Percentiles rank a stretch among this genome's conserved stretches.
These are phyloP conservation scores for Adineta ricciae DNA, from an alignment of 2,888 invertebrate genomes.

Conservation along the genomic window DNA sequence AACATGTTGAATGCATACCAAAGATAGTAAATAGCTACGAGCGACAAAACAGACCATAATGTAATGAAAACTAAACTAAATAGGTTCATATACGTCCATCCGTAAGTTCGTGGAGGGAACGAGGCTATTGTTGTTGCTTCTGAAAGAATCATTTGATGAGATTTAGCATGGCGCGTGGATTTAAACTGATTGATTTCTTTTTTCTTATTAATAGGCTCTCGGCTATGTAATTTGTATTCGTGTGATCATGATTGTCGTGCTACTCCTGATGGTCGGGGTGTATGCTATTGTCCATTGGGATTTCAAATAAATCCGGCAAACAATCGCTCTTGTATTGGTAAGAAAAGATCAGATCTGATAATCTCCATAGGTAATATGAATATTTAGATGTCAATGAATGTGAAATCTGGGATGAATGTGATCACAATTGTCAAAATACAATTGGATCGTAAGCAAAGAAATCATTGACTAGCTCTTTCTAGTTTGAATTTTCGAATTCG, in stretches of 20 bases:
- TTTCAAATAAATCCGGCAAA: slow-evolving; percentile 66
- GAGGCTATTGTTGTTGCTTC: too few species aligned
- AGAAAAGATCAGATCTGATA: not conserved
- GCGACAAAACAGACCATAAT: not conserved
- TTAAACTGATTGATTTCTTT: not conserved
- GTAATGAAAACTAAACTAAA: not conserved
- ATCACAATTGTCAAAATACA: slow-evolving; percentile 80
- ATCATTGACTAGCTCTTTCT: slow-evolving; percentile 40
- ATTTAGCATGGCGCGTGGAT: not conserved
- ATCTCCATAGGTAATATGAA: too few species aligned
- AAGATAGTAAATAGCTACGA: not conserved
- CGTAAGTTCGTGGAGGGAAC: too few species aligned
- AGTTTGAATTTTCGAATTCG: slow-evolving; percentile 36
- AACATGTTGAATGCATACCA: not conserved
- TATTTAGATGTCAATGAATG: slow-evolving; percentile 72
- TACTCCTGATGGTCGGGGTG: slow-evolving; percentile 69
- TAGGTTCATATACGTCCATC: not conserved
- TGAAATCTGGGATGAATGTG: slow-evolving; percentile 59
- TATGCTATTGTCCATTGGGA: slow-evolving; percentile 77
- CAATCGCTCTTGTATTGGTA: slow-evolving; percentile 66
- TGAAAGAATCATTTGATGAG: not conserved
- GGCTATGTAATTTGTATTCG: slow-evolving; percentile 66
- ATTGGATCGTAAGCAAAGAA: slow-evolving; percentile 60
- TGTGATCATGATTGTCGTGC: slow-evolving; percentile 85
- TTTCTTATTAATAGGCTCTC: not conserved